Percentiles rank a stretch among this genome's conserved stretches.
Conservation (phyloP, 2,888 invertebrate species). For the Heliconius charithonia region DNA sequence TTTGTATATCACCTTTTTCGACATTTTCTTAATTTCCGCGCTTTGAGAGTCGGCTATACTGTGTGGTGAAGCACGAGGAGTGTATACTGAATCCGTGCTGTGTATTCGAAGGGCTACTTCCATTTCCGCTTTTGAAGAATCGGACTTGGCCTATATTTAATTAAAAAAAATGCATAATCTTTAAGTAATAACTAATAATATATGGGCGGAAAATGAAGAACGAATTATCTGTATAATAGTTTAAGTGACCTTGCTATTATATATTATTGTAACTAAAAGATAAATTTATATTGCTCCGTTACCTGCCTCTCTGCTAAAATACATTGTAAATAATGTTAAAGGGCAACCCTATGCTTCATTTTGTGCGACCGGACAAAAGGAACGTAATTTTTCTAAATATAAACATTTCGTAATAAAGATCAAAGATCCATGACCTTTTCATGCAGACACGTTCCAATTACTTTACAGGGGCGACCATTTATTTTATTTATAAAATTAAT, state of each 20-base stretch:
- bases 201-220: too few species aligned
- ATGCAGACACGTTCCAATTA: neutral
- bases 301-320: neutral
- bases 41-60: constrained; percentile 60
- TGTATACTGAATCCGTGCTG: constrained; percentile 70
- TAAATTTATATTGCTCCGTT: neutral
- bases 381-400: neutral
- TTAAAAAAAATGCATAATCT: neutral
- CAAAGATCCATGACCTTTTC: neutral
- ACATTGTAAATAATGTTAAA: neutral
- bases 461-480: neutral
- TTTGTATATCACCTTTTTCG: constrained; percentile 60
- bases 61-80: constrained; percentile 65
- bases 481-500: neutral
- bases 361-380: neutral
- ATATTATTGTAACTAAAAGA: too few species aligned
- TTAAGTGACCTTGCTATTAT: too few species aligned
- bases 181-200: too few species aligned
- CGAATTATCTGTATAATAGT: too few species aligned
- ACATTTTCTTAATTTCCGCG: constrained; percentile 69
- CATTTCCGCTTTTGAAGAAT: constrained; percentile 66
- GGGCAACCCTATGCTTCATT: neutral
- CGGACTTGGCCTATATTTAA: constrained; percentile 64
- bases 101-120: constrained; percentile 71
- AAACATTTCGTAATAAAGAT: neutral